Evolutionary conservation across 2,113 vertebrate genomes (phyloP), one percentile per base, ranked within the genome.

Genomic region (Anoura caudifer): DNA sequence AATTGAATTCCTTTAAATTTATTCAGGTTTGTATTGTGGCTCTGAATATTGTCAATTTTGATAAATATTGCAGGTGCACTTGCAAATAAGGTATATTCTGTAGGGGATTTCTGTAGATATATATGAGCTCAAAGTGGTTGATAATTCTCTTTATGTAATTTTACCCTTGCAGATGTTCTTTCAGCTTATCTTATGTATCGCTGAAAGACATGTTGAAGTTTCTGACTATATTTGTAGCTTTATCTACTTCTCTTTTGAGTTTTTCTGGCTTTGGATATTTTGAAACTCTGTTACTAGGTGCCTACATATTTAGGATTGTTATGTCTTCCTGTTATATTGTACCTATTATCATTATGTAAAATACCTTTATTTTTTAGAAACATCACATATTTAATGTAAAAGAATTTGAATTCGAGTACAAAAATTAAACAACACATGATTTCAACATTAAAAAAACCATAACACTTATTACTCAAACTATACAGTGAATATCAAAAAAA

Each of bases 391-490:
- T 98, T 99, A 98, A 98, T 99, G 97, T 96, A 94, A 92, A 97
- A 98, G 96, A 98, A 76, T 97, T 97, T 97, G 88, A 98, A 98
- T 98, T 98, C 56, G 97, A 98, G 93, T 97, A 98, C 97, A 98
- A 97, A 98, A 98, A 98, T 98, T 97, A 98, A 98, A 98, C 98
- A 98, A 98, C 98, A 98, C 98, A 98, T 98, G 98, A 99, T 99
- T 98, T 98, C 95, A 99, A 99, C 98, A 95, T 97, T 98, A 98
- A 98, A 98, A n/a, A 97, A 97, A 98, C 94, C 28, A 0, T 96
- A 98, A 98, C 97, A 73, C 31, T 97, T 97, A 67, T 87, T 98
- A 85, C 76, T 90, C 79, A 97, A 98, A 98, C 97, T 96, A 96
- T 8, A 90, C 81, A 97, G 63, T 92, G 97, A 98, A 96, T 97